Percentiles rank a stretch among this genome's conserved stretches.
Conservation (phyloP, 2,113 vertebrate genomes). For the Nothocercus nigrocapillus region DNA sequence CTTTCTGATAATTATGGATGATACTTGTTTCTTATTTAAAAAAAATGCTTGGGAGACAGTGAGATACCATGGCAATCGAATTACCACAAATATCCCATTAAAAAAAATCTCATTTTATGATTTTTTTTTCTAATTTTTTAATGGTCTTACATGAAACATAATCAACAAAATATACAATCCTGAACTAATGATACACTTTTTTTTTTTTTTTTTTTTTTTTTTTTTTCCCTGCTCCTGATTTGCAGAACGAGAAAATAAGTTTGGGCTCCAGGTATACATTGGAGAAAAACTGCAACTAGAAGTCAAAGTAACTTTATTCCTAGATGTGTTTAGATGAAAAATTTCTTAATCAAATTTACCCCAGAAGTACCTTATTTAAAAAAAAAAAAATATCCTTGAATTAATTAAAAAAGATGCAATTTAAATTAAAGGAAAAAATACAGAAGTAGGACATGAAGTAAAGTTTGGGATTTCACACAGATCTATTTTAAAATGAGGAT, state of each 20-base stretch:
- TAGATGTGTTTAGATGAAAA: not conserved
- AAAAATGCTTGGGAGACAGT: not conserved
- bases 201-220: no score
- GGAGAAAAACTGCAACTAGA: constrained; percentile 14
- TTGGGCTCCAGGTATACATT: not conserved
- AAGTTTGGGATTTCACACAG: constrained; percentile 12
- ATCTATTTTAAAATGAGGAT: not conserved
- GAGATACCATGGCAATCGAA: not conserved
- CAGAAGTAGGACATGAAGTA: constrained; percentile 8
- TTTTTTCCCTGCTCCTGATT: no score
- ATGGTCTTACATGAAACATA: not conserved
- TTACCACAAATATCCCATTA: not conserved
- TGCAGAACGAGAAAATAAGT: not conserved
- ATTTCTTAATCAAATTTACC: constrained; percentile 48
- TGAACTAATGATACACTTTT: not conserved
- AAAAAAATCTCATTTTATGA: not conserved
- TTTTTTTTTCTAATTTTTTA: not conserved
- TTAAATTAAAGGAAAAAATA: constrained; percentile 30
- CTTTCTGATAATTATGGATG: not conserved
- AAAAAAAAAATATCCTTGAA: constrained; percentile 16
- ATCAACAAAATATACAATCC: not conserved
- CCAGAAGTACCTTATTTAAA: not conserved
- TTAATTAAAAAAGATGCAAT: constrained; percentile 47
- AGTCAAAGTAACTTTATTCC: constrained; percentile 25
- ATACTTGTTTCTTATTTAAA: not conserved